Base-by-base conservation (phyloP, 53 echinoderm and acorn worm species). In the Crossaster papposus region DNA sequence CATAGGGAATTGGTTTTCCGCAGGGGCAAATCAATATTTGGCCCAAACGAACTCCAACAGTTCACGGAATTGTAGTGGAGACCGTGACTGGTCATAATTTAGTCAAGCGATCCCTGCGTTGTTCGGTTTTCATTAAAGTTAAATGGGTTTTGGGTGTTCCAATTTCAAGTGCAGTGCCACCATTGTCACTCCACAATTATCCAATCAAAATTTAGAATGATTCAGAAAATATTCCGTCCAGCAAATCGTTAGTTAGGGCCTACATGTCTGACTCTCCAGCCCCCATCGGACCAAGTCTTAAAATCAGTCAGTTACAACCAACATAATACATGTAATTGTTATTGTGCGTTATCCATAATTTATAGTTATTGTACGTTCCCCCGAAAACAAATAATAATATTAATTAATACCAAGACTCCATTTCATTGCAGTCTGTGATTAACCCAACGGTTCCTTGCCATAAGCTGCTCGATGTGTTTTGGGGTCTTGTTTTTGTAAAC, bases 11-110 rank as follows among this genome's bases (percentile, higher is more conserved):
- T 35, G 28, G 36, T 74, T 58, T 74, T 74, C 34, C 75, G 34
- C 75, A 36, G 75, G n/a, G 75, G 36, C 34, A 74, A 74, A 74
- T 74, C 75, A 36, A 74, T 74, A 33, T 1, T 44, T 44, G 5
- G 36, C 1, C 0, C 22, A 2, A 35, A 1, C 18, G 13, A 20
- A 74, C 35, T n/a, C n/a, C n/a, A 33, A 17, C 18, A 74, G 33
- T 6, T 36, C 32, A 32, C 75, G 4, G 33, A 33, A 12, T 17
- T 74, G 20, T 22, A n/a, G n/a, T 28, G 36, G 36, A 74, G 75
- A 74, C 36, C 75, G 75, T 74, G 75, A 74, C 75, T 35, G 75
- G 36, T 33, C 75, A 74, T 36, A 68, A 68, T 23, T 28, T 11
- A 20, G 17, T 26, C 11, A 26, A 13, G 28, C 30, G 36, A 30